phyloP scores from a whole-genome alignment of 2,113 vertebrate genomes.

The Rhynchopsitta pachyrhyncha region DNA sequence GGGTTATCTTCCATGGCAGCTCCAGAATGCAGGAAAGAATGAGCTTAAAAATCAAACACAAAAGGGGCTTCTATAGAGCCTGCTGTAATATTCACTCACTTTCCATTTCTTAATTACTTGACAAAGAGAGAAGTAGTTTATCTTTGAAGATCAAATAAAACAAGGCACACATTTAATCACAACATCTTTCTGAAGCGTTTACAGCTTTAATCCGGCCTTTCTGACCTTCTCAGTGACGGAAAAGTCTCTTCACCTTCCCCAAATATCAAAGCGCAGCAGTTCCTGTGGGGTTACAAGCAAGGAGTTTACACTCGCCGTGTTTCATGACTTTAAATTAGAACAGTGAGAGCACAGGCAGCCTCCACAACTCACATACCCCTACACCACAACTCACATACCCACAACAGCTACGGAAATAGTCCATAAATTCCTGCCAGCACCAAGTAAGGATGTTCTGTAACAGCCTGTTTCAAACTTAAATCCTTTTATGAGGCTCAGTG shows the following conservation, averaged over 20 bases:
- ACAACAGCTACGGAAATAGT: background rate
- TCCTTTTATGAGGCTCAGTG: background rate
- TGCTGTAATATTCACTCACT: background rate
- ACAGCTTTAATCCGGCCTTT: slow-evolving; percentile 39
- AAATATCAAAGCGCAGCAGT: slow-evolving; percentile 44
- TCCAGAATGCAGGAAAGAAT: background rate
- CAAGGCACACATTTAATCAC: background rate
- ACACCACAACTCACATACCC: background rate
- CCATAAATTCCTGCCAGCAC: background rate
- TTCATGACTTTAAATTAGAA: slow-evolving; percentile 10
- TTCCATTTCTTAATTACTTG: slow-evolving; percentile 22
- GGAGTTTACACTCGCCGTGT: background rate
- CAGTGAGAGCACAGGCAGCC: background rate
- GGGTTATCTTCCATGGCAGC: background rate
- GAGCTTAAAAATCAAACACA: background rate
- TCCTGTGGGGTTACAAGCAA: slow-evolving; percentile 16
- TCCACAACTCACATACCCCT: background rate
- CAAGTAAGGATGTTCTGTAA: background rate
- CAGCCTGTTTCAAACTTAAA: background rate
- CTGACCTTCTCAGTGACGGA: slow-evolving; percentile 3
- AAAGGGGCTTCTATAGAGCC: background rate
- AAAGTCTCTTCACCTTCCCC: slow-evolving; percentile 43
- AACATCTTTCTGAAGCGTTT: slow-evolving; percentile 41
- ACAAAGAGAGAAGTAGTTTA: background rate
- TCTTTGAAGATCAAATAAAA: slow-evolving; percentile 47